Base-by-base conservation (phyloP, 1,140 invertebrate genomes). In the Trissolcus basalis region DNA sequence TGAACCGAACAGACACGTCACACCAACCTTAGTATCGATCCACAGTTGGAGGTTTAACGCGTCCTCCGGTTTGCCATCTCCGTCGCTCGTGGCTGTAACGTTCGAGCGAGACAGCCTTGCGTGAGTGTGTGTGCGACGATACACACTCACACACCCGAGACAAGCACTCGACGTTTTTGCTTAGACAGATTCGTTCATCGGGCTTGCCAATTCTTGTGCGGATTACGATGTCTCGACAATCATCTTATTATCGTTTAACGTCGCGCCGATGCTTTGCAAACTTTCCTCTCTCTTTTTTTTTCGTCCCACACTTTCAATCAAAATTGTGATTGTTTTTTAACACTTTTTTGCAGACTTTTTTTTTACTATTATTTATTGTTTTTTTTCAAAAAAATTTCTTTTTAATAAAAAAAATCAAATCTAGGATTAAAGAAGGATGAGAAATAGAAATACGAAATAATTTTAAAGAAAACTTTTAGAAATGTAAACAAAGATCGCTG, bases 1-100 rank as follows among this genome's bases (percentile, higher is more conserved):
- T 71, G 74, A 77, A 79, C 82, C 75, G 82, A 84, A 83, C 82
- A 84, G 82, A 83, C 81, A 82, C 81, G 83, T 84, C 83, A 83
- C 83, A 84, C 85, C 85, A 84, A 85, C 85, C 86, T 86, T 86
- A 81, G 82, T 87, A 87, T 87, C 84, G 86, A 86, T 87, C 86
- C 82, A 80, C 81, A 80, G 82, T 83, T 77, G 80, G 83, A 86
- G 83, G 81, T 87, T 86, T 87, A 81, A 85, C 83, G 81, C 84
- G 80, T 82, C 83, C 84, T 83, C 83, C 77, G 69, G 72, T 83
- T 79, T 71, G 63, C 76, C 75, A 27, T 74, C 69, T 39, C 44
- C n/a, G 27, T 61, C 55, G 49, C 60, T 45, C 15, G 53, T n/a
- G n/a, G 64, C 73, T 48, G 67, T 61, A 14, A 11, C 43, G 35